A percentile compares a stretch with the other conserved stretches of the same genome.
Evolutionary conservation across 2,113 vertebrate genomes (phyloP).

Genomic region (Camarhynchus parvulus): DNA sequence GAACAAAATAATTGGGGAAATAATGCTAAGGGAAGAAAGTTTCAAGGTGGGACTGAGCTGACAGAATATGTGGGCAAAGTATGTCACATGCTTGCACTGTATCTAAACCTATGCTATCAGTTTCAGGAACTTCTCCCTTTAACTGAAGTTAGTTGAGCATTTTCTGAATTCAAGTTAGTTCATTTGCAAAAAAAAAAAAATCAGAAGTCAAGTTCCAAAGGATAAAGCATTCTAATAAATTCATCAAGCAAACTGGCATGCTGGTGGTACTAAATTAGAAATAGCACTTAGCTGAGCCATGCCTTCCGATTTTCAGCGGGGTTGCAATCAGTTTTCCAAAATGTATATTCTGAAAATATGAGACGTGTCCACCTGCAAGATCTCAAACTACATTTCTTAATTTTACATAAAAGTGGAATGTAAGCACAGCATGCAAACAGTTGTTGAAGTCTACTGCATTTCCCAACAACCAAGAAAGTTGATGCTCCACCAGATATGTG

Average conservation of each 20-base stretch:
- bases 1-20: neutral
- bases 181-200: neutral
- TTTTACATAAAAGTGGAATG: neutral
- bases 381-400: neutral
- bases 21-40: neutral
- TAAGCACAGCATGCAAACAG: neutral
- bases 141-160: neutral
- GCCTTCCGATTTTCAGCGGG: neutral
- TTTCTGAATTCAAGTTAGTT: neutral
- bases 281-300: neutral
- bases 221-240: neutral
- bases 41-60: neutral
- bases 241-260: neutral
- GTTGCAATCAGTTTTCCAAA: neutral
- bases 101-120: neutral
- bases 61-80: neutral
- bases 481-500: neutral
- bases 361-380: neutral
- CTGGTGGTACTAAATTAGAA: neutral
- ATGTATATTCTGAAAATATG: neutral
- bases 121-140: neutral
- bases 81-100: neutral
- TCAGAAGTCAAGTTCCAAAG: neutral
- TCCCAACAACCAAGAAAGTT: neutral
- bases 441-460: neutral